Evolutionary conservation across 2,888 invertebrate genomes (phyloP).

Genomic region (Mystacides longicornis): DNA sequence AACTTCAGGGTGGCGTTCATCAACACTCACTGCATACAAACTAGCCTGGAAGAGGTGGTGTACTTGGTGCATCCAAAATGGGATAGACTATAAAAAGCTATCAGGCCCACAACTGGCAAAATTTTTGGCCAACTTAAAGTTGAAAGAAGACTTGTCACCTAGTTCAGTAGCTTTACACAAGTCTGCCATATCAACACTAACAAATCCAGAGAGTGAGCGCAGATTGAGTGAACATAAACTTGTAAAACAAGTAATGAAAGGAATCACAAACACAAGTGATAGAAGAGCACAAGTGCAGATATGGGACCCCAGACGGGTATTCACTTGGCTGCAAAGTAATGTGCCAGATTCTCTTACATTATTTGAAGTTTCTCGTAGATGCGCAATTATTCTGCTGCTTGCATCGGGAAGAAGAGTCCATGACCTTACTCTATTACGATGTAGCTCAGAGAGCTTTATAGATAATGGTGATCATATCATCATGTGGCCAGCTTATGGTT

Average conservation of each 20-base stretch:
- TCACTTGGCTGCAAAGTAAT: neutral
- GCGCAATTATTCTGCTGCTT: slow-evolving; percentile 22
- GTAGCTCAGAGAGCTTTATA: slow-evolving; percentile 19
- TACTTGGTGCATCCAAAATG: neutral
- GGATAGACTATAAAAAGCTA: neutral
- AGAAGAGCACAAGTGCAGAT: slow-evolving; percentile 8
- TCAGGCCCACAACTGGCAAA: neutral
- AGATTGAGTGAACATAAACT: slow-evolving; percentile 20
- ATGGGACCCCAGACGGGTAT: slow-evolving; percentile 2
- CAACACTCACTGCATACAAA: slow-evolving; percentile 6
- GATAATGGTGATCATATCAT: slow-evolving; percentile 21
- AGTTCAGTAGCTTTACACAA: slow-evolving; percentile 27
- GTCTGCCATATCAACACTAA: slow-evolving; percentile 27
- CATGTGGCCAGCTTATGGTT: slow-evolving; percentile 28
- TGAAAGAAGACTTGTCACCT: slow-evolving; percentile 21
- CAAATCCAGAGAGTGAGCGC: slow-evolving; percentile 19
- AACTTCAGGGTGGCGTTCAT: slow-evolving; percentile 2
- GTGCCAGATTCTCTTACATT: neutral
- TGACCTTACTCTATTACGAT: slow-evolving; percentile 26
- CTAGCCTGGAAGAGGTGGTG: slow-evolving; percentile 4
- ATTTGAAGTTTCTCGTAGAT: slow-evolving; percentile 18
- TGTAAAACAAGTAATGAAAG: slow-evolving; percentile 25
- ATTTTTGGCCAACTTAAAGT: slow-evolving; percentile 2
- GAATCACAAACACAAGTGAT: slow-evolving; percentile 15
- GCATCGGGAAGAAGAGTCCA: slow-evolving; percentile 26